Evolutionary conservation across 2,113 vertebrate species (phyloP).

Genomic region (Corvus cornix): DNA sequence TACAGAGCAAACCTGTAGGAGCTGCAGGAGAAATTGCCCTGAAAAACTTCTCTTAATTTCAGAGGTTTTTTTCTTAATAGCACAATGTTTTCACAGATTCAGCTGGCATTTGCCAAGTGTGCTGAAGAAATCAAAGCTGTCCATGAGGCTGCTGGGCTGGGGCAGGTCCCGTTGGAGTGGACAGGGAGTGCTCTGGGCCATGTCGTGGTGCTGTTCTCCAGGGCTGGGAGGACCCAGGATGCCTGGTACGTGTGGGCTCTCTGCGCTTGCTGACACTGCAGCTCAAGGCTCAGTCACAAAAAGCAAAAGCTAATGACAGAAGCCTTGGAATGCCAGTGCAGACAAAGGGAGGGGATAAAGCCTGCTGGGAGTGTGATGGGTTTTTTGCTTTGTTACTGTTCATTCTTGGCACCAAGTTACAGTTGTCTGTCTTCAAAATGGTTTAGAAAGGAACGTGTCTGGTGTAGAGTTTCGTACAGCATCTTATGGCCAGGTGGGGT

Average conservation of each 20-base stretch:
- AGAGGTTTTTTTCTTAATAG: neutral
- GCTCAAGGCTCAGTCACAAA: neutral
- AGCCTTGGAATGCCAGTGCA: neutral
- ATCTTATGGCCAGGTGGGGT: neutral
- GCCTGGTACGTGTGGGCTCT: conserved; percentile 79
- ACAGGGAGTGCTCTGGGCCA: conserved; percentile 62
- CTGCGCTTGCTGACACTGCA: neutral
- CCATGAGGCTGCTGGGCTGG: conserved; percentile 30
- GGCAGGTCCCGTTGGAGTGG: conserved; percentile 60
- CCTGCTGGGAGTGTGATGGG: neutral
- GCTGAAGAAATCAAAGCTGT: conserved; percentile 80
- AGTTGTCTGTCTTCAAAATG: neutral
- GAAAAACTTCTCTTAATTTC: too few relatives aligned
- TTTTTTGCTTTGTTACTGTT: neutral
- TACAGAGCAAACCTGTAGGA: neutral
- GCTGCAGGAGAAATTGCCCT: neutral
- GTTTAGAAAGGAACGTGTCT: neutral
- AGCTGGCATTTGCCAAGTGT: conserved; percentile 81
- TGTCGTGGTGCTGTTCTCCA: conserved; percentile 75
- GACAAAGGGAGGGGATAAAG: neutral
- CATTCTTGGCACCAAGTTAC: neutral
- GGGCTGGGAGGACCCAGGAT: conserved; percentile 75
- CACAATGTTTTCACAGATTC: conserved; percentile 73
- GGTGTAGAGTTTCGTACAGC: neutral
- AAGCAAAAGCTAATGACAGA: neutral